These are phyloP conservation scores for Probaryconus sp. DNA, from an alignment of 1,140 invertebrate species.

Conservation along the genomic window DNA sequence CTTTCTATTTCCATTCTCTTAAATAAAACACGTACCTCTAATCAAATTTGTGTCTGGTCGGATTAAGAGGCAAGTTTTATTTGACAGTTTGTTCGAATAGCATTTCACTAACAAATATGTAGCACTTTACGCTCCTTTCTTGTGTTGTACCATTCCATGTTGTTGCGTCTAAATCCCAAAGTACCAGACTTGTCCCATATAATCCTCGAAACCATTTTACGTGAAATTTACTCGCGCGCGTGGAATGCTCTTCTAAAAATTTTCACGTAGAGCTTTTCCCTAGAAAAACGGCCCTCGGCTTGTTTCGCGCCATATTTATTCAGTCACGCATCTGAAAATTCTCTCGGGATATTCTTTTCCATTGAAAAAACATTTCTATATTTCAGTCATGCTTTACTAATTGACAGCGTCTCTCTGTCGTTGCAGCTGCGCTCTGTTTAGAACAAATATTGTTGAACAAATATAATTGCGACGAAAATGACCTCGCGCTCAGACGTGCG, in stretches of 20 bases:
- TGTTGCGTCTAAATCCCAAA: constrained; percentile 55
- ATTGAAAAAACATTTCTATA: constrained; percentile 29
- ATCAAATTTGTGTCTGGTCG: no score
- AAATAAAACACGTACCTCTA: no score
- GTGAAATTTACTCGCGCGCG: constrained; percentile 51
- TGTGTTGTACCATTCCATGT: constrained; percentile 31
- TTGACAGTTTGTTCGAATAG: constrained; percentile 17
- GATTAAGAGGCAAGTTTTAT: constrained; percentile 22
- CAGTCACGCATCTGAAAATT: constrained; percentile 47
- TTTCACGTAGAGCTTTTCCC: constrained; percentile 54
- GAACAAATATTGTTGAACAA: constrained; percentile 21
- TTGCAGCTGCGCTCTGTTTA: constrained; percentile 5
- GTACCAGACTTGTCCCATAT: constrained; percentile 52
- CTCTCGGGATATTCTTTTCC: constrained; percentile 31
- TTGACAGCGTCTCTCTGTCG: no score
- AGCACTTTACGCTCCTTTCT: constrained; percentile 1
- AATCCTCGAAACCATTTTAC: constrained; percentile 54
- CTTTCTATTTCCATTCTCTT: no score
- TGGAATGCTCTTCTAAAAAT: constrained; percentile 54
- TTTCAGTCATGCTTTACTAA: constrained; percentile 39
- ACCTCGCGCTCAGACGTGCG: not conserved
- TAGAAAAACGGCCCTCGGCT: constrained; percentile 42
- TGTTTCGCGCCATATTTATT: constrained; percentile 56
- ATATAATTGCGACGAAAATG: constrained; percentile 10
- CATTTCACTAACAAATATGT: constrained; percentile 30